Evolutionary conservation across 2,113 vertebrate genomes (phyloP).

Genomic region (rat (Rattus norvegicus)): DNA sequence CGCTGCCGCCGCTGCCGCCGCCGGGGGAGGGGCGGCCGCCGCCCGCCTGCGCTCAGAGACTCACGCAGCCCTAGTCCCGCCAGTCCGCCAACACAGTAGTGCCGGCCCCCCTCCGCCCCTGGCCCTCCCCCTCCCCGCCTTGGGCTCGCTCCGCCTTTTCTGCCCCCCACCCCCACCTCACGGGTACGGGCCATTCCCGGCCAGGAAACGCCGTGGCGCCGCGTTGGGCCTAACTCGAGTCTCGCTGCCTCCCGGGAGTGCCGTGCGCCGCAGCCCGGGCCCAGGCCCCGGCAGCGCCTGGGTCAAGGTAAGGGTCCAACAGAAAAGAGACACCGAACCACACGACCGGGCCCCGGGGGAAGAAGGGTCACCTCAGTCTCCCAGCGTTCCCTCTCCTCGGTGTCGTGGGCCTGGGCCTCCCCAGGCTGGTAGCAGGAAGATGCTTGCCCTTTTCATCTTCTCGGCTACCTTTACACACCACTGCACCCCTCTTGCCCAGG

Average conservation of each 20-base stretch:
- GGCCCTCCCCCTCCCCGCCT: conserved; percentile 77
- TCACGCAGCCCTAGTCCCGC: conserved; percentile 80
- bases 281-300: conserved; percentile 77
- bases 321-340: conserved; percentile 58
- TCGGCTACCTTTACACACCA: neutral
- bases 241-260: conserved; percentile 77
- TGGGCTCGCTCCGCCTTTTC: conserved; percentile 83
- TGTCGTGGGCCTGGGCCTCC: conserved; percentile 60
- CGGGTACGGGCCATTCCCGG: conserved; percentile 80
- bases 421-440: conserved; percentile 28
- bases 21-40: conserved; percentile 82
- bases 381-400: conserved; percentile 2
- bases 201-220: conserved; percentile 95
- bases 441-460: conserved; percentile 13
- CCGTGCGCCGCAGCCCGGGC: conserved; percentile 79
- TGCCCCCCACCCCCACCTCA: conserved; percentile 85
- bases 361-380: conserved; percentile 69
- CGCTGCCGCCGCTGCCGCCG: conserved; percentile 69
- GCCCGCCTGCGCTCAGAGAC: conserved; percentile 79
- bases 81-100: conserved; percentile 79
- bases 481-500: neutral
- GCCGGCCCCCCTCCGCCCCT: conserved; percentile 69
- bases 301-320: conserved; percentile 81
- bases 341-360: conserved; percentile 54
- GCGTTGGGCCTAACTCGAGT: conserved; percentile 89